Percentiles rank a stretch among this genome's conserved stretches.
Conservation (phyloP, 1,140 invertebrate species). For the Ceratina australensis region DNA sequence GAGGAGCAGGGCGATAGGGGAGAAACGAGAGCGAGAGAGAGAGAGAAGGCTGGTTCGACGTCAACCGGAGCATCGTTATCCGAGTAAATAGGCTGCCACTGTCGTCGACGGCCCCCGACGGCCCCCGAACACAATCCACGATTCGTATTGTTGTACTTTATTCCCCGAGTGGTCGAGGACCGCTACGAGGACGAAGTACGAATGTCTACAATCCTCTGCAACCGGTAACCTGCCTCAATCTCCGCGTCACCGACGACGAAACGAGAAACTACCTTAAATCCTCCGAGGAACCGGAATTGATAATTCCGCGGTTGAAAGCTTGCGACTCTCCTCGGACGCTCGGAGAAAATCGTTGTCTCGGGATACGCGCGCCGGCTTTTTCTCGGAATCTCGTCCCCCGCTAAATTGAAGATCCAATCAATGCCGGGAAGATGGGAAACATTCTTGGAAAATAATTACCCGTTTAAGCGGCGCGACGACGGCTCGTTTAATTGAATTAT, state of each 20-base stretch:
- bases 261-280: slow-evolving; percentile 45
- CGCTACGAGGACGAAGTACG: slow-evolving; percentile 34
- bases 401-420: not conserved
- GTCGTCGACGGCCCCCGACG: slow-evolving; percentile 60
- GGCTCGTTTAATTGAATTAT: not conserved
- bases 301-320: slow-evolving; percentile 41
- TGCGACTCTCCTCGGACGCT: slow-evolving; percentile 16
- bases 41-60: slow-evolving; percentile 63
- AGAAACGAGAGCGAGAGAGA: slow-evolving; percentile 35
- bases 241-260: slow-evolving; percentile 37
- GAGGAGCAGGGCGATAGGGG: slow-evolving; percentile 25
- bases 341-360: slow-evolving; percentile 37
- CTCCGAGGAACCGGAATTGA: slow-evolving; percentile 50
- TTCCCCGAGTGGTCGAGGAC: slow-evolving; percentile 60
- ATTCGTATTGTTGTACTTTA: slow-evolving; percentile 70
- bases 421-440: not conserved
- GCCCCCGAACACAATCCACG: slow-evolving; percentile 71
- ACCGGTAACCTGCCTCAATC: slow-evolving; percentile 48
- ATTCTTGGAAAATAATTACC: not conserved
- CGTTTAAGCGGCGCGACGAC: no score
- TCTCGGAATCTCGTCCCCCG: not conserved
- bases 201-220: slow-evolving; percentile 42
- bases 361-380: not conserved
- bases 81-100: slow-evolving; percentile 73
- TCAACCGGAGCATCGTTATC: slow-evolving; percentile 73